A percentile compares a stretch with the other conserved stretches of the same genome.
Conservation (phyloP, 2,113 vertebrate species). For the Herpetotheres cachinnans region DNA sequence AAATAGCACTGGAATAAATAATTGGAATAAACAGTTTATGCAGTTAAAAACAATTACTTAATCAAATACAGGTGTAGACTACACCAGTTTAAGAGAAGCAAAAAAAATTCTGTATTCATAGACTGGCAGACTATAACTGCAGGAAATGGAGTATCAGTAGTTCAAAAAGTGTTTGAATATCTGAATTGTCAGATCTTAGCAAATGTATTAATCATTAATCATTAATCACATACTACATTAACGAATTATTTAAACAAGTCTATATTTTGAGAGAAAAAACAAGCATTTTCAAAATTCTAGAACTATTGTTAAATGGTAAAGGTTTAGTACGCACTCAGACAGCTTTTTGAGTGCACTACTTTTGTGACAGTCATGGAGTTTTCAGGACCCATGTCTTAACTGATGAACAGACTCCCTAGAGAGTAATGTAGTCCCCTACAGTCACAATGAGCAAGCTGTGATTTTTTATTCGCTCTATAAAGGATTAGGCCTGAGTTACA, state of each 20-base stretch:
- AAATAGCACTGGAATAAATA: neutral
- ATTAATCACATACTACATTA: neutral
- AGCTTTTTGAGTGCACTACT: neutral
- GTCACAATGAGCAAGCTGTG: neutral
- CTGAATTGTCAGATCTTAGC: neutral
- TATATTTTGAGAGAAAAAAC: neutral
- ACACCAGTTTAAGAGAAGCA: neutral
- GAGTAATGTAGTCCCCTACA: neutral
- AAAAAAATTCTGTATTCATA: neutral
- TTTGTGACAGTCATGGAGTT: neutral
- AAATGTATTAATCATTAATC: neutral
- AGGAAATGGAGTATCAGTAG: neutral
- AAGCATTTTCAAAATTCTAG: neutral
- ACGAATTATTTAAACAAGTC: neutral
- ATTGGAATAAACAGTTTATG: neutral
- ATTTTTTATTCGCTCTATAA: neutral
- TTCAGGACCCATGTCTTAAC: neutral
- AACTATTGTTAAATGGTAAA: neutral
- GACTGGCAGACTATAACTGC: neutral
- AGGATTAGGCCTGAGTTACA: neutral
- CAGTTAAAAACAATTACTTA: neutral
- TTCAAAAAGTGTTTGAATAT: neutral
- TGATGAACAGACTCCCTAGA: neutral
- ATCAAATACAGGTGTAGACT: neutral
- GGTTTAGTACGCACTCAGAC: neutral